Conservation (phyloP, 2,113 vertebrate species). For the Crotalus horridus region DNA sequence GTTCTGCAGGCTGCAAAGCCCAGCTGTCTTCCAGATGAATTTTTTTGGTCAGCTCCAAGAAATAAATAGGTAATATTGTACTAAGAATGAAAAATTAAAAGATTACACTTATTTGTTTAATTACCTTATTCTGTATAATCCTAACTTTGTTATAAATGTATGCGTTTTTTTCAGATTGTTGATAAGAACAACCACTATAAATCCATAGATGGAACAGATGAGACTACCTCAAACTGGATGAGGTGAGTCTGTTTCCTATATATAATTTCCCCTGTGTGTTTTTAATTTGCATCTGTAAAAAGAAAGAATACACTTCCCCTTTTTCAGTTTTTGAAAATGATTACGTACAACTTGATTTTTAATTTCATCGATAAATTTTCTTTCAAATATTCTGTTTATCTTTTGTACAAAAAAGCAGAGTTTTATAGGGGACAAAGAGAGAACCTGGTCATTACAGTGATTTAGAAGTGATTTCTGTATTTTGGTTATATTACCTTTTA, state of each 20-base stretch:
- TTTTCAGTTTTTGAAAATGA: not conserved
- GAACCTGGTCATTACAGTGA: not conserved
- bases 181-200: conserved; percentile 85
- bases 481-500: not conserved
- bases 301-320: not conserved
- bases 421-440: conserved; percentile 14
- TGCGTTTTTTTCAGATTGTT: conserved; percentile 75
- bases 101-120: not conserved
- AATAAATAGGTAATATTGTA: not conserved
- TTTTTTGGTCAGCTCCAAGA: not conserved
- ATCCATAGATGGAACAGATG: conserved; percentile 90
- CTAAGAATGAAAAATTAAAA: not conserved
- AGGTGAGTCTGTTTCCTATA: conserved; percentile 74
- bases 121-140: not conserved
- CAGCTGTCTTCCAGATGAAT: not conserved
- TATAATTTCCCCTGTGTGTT: conserved; percentile 6
- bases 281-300: conserved; percentile 13
- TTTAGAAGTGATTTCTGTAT: not conserved
- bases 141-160: not conserved
- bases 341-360: not conserved
- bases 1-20: not conserved
- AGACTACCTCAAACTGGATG: conserved; percentile 96
- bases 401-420: not conserved
- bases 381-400: not conserved
- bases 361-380: not conserved